Conservation (phyloP, 2,888 invertebrate genomes). For the Nephrotoma guestfalica region DNA sequence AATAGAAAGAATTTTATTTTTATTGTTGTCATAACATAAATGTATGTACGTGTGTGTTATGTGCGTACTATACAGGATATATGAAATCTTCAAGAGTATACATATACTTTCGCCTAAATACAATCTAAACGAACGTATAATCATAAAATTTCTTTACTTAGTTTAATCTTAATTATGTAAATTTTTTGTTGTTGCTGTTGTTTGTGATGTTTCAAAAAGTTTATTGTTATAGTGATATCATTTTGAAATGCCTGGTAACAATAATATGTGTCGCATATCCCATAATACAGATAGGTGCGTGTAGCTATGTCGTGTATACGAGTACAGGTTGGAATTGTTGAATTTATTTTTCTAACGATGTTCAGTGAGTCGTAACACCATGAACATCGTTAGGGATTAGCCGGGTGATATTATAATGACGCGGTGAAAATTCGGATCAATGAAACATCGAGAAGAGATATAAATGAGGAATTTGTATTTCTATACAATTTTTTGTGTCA, state of each 20-base stretch:
- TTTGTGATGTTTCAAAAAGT: background rate
- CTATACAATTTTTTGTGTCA: no score
- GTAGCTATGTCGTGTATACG: background rate
- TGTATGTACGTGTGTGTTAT: background rate
- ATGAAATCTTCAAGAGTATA: background rate
- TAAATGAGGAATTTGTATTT: no score
- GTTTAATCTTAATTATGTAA: background rate
- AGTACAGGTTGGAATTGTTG: background rate
- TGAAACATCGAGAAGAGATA: no score
- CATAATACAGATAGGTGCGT: no score
- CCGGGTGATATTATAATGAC: background rate
- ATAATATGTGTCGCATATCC: background rate
- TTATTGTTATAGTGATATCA: background rate
- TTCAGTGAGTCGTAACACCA: background rate
- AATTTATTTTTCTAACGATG: background rate
- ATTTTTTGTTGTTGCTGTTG: background rate
- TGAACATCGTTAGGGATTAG: background rate
- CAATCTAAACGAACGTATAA: background rate
- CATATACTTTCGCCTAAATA: background rate
- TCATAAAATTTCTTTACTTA: background rate
- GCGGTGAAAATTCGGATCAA: no score
- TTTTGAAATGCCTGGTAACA: background rate
- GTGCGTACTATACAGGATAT: background rate
- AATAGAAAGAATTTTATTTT: background rate
- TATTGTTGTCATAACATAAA: background rate